A percentile compares a stretch with the other conserved stretches of the same genome.
Conservation (phyloP, 2,113 vertebrate species). For the Notothenia rossii region DNA sequence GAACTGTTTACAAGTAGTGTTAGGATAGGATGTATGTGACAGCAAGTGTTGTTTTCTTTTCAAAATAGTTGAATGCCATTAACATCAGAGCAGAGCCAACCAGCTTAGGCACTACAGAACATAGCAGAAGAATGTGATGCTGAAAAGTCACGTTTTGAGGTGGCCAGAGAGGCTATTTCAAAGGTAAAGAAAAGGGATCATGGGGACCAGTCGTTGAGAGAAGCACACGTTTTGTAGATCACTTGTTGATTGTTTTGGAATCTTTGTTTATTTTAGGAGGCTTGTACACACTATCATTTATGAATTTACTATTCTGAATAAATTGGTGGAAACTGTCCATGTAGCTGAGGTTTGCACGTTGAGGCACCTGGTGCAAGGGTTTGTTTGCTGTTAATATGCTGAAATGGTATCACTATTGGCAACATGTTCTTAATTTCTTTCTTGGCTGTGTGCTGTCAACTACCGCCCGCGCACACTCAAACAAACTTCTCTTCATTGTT, state of each 20-base stretch:
- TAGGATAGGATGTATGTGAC: constrained; percentile 17
- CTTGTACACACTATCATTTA: neutral
- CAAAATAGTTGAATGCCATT: neutral
- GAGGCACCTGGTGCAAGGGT: constrained; percentile 11
- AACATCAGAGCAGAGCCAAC: constrained; percentile 1
- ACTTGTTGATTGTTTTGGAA: neutral
- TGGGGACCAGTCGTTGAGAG: constrained; percentile 8
- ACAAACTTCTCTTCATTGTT: constrained; percentile 55
- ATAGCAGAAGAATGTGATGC: constrained; percentile 20
- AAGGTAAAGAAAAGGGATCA: neutral
- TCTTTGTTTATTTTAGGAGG: neutral
- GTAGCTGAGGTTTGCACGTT: neutral
- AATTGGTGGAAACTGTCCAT: neutral
- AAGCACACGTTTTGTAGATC: neutral
- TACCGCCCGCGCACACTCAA: constrained; percentile 52
- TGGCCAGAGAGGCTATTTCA: constrained; percentile 3
- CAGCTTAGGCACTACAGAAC: constrained; percentile 9
- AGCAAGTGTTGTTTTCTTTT: neutral
- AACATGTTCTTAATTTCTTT: constrained; percentile 69
- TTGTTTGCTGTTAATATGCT: constrained; percentile 38
- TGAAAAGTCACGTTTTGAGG: constrained; percentile 22
- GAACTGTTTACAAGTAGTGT: neutral
- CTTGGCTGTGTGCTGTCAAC: constrained; percentile 57
- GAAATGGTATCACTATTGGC: constrained; percentile 69
- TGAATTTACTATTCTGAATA: neutral